Conservation (phyloP, 2,797 vertebrate species). For the Lateolabrax maculatus region DNA sequence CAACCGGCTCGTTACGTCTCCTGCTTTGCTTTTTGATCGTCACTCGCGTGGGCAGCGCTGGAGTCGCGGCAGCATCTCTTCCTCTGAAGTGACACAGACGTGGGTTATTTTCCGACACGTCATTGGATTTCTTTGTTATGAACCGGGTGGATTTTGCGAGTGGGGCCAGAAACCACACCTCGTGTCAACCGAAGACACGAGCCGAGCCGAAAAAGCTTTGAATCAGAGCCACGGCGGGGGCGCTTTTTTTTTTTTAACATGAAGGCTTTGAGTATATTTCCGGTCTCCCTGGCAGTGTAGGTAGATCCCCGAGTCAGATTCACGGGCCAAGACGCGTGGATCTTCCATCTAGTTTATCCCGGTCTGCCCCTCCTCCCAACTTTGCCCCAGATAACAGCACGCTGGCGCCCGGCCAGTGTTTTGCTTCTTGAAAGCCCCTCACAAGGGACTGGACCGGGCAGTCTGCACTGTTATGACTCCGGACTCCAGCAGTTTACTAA, state of each 20-base stretch:
- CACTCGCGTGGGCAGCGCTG: not conserved
- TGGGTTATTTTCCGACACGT: conserved; percentile 11
- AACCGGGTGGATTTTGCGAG: not conserved
- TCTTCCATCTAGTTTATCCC: not conserved
- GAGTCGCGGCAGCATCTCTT: not conserved
- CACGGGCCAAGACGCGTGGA: not conserved
- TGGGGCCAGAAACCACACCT: not conserved
- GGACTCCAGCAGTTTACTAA: too few species aligned
- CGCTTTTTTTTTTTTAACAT: rapidly evolving
- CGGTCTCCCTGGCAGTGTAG: not conserved
- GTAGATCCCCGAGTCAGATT: not conserved
- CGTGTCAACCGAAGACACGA: not conserved
- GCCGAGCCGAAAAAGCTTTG: rapidly evolving
- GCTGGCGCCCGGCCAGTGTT: conserved; percentile 16
- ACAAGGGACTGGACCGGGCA: not conserved
- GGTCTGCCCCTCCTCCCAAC: conserved; percentile 3
- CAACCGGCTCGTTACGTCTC: too few species aligned
- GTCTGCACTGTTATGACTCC: not conserved
- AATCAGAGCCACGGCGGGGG: not conserved
- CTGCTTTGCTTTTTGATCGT: not conserved
- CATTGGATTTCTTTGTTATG: conserved; percentile 36
- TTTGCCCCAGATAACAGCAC: conserved; percentile 19
- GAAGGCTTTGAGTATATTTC: not conserved
- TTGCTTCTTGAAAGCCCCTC: conserved; percentile 24
- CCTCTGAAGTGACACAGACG: not conserved